Evolutionary conservation across 1,140 invertebrate species (phyloP).

Genomic region (Trichonephila inaurata): DNA sequence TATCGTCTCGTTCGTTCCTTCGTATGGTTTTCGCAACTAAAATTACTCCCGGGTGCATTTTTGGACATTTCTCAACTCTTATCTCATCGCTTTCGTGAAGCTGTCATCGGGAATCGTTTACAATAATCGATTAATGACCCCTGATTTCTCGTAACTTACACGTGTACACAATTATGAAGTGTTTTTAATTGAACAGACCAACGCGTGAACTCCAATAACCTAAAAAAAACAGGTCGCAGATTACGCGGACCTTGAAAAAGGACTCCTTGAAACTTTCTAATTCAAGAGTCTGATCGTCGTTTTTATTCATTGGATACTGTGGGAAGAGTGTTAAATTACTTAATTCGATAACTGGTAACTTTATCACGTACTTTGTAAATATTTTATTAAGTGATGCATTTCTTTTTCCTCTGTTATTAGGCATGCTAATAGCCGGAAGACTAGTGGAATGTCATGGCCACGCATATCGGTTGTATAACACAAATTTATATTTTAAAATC

Average conservation of each 20-base stretch:
- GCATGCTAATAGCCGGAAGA: too few species aligned
- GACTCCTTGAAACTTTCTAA: not conserved
- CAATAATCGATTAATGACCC: conserved; percentile 20
- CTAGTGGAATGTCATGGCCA: too few species aligned
- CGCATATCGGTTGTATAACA: too few species aligned
- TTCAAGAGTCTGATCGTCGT: too few species aligned
- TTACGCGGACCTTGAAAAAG: not conserved
- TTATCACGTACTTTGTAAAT: too few species aligned
- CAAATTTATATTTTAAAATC: too few species aligned
- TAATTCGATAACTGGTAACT: too few species aligned
- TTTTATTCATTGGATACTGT: too few species aligned
- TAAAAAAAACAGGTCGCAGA: not conserved
- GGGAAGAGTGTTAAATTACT: too few species aligned
- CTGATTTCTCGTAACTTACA: not conserved
- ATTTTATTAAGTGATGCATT: too few species aligned
- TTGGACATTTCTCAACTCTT: not conserved
- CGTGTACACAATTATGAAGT: not conserved
- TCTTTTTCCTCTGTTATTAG: too few species aligned
- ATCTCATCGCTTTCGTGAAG: not conserved
- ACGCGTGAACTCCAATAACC: not conserved
- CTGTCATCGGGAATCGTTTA: not conserved
- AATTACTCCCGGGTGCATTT: not conserved
- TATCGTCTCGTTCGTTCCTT: not conserved
- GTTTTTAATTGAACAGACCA: not conserved
- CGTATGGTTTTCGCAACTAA: not conserved